Conservation (phyloP, 2,888 invertebrate genomes). For the Didymodactylos carnosus region DNA sequence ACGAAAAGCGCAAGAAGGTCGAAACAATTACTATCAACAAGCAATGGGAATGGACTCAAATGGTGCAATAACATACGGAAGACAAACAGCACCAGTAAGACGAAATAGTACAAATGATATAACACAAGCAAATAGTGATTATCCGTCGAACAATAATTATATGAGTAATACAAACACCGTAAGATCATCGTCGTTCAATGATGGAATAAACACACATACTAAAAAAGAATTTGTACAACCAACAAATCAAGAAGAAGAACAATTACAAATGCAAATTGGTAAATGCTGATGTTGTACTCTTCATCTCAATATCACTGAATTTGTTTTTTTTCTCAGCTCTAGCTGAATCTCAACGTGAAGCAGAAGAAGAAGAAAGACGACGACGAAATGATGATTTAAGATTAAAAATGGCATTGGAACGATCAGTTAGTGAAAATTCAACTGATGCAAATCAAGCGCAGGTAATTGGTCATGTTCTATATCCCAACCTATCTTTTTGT, state of each 20-base stretch:
- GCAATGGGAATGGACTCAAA: slow-evolving; percentile 25
- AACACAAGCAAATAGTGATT: neutral
- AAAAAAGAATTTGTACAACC: slow-evolving; percentile 4
- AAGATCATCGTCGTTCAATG: neutral
- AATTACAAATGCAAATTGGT: slow-evolving; percentile 1
- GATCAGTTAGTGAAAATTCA: slow-evolving; percentile 1
- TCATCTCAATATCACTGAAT: neutral
- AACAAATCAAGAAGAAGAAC: slow-evolving; percentile 9
- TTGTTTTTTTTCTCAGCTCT: neutral
- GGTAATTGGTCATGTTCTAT: too few relatives aligned
- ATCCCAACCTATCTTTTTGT: too few relatives aligned
- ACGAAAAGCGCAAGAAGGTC: slow-evolving; percentile 80
- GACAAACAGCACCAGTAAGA: neutral
- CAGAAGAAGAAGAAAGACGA: slow-evolving; percentile 10
- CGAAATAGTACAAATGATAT: neutral
- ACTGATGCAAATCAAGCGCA: neutral
- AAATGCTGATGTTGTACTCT: too few relatives aligned
- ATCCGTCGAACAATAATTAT: too few relatives aligned
- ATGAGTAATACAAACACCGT: neutral
- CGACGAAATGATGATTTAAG: slow-evolving; percentile 7
- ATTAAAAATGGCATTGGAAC: slow-evolving; percentile 10
- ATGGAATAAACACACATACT: neutral
- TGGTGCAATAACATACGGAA: slow-evolving; percentile 4
- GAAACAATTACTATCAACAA: slow-evolving; percentile 50
- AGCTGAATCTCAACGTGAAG: slow-evolving; percentile 7